Evolutionary conservation across 1,140 invertebrate genomes (phyloP).

Genomic region (Bicyclus anynana): DNA sequence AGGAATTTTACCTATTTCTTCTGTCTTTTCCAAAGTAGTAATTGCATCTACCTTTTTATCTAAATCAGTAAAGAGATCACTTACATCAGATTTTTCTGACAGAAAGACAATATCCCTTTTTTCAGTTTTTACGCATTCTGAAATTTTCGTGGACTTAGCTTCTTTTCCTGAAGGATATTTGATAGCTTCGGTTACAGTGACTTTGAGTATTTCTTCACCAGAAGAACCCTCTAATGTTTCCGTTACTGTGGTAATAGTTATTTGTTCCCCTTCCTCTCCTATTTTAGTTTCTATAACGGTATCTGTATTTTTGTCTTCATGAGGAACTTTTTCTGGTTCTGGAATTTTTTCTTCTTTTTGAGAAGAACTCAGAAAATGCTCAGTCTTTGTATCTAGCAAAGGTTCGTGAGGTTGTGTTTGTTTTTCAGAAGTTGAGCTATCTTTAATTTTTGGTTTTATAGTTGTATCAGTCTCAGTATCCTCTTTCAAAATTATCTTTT

Average conservation of each 20-base stretch:
- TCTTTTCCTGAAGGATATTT: not conserved
- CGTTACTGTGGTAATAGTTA: conserved; percentile 1
- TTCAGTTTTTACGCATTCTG: conserved; percentile 4
- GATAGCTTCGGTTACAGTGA: not conserved
- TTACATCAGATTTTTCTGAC: too few relatives aligned
- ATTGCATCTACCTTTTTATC: not conserved
- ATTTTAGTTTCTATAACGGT: not conserved
- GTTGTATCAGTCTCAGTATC: not conserved
- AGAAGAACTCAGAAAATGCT: not conserved
- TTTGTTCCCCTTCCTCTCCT: conserved; percentile 13
- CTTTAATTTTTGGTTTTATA: not conserved
- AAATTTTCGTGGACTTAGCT: conserved; percentile 4
- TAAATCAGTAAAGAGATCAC: too few relatives aligned
- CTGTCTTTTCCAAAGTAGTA: not conserved
- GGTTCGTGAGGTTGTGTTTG: not conserved
- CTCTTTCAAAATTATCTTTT: not conserved
- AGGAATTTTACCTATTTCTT: not conserved
- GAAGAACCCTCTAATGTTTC: not conserved
- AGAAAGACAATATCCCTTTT: not conserved
- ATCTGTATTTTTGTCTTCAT: not conserved
- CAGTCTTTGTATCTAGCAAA: not conserved
- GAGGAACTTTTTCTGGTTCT: not conserved
- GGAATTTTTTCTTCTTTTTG: not conserved
- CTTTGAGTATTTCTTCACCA: not conserved
- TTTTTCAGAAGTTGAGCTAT: not conserved